These are phyloP conservation scores for Cephus rjabovi DNA, from an alignment of 2,888 invertebrate genomes.

Conservation along the genomic window DNA sequence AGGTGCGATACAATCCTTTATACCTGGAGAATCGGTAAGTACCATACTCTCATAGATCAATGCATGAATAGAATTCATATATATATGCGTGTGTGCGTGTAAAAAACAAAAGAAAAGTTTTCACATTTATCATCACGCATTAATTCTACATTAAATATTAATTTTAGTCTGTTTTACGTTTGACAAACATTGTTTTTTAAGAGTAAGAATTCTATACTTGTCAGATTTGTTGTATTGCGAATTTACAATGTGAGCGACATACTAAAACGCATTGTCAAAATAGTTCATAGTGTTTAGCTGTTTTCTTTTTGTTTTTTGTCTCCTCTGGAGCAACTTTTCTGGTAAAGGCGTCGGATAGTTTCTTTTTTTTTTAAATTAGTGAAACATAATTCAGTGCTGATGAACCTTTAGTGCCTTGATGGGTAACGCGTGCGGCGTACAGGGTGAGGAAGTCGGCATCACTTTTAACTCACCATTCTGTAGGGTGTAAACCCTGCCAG, in stretches of 20 bases:
- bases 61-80: background rate
- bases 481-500: conserved; percentile 26
- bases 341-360: background rate
- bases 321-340: background rate
- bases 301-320: background rate
- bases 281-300: background rate
- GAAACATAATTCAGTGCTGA: conserved; percentile 17
- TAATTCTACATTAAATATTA: background rate
- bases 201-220: background rate
- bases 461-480: conserved; percentile 27
- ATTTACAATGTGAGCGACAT: background rate
- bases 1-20: background rate
- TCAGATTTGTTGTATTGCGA: background rate
- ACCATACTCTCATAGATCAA: background rate
- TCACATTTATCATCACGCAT: background rate
- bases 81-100: no score
- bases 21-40: background rate
- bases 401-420: conserved; percentile 23
- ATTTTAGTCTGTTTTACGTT: background rate
- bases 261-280: background rate
- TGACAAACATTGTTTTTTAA: background rate
- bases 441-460: conserved; percentile 22
- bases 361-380: background rate
- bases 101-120: background rate
- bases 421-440: conserved; percentile 19